Base-by-base conservation (phyloP, 2,888 invertebrate genomes). In the Drosophila peninsularis region DNA sequence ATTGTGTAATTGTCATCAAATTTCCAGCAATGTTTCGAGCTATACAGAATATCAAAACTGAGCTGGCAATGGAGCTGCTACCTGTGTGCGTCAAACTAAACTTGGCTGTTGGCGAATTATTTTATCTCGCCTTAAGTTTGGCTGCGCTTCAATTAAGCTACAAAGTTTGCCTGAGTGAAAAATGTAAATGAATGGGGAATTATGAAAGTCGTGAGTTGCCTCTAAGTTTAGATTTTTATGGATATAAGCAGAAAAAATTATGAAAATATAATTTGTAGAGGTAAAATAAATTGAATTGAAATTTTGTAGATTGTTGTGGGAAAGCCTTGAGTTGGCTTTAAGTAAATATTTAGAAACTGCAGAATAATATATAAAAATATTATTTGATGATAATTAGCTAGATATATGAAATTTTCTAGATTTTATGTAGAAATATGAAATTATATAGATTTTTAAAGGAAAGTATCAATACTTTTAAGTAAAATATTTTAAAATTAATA, bases 41-140 rank as follows among this genome's bases (percentile, higher is more conserved):
- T 37, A 58, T 50, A 44, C 37, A 9, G 2, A 52, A 50, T 56
- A 24, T 27, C 10, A 60, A 39, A n/a, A 6, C 5, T 19, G 14
- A 41, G 17, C 39, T 54, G 41, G 60, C 32, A 30, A 24, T 19
- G 13, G 34, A 24, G 24, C 24, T 24, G 7, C 10, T 2, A 17
- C 52, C n/a, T n/a, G 45, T 4, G 45, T 45, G 45, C 45, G 2
- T 45, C n/a, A 36, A 36, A 62, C 52, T 17, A 45, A 45, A 24
- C 24, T 54, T 34, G 24, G 42, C 52, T 60, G 44, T 37, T 17
- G 47, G 47, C 47, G 14, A 47, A 36, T 21, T 14, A 37, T 69
- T 78, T 78, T 71, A 83, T 86, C 71, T 66, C 34, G 32, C 54
- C 55, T 36, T 71, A 80, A 78, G 75, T 86, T 82, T 71, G 58